Evolutionary conservation across 2,113 vertebrate species (phyloP).

Genomic region (Apteryx mantelli): DNA sequence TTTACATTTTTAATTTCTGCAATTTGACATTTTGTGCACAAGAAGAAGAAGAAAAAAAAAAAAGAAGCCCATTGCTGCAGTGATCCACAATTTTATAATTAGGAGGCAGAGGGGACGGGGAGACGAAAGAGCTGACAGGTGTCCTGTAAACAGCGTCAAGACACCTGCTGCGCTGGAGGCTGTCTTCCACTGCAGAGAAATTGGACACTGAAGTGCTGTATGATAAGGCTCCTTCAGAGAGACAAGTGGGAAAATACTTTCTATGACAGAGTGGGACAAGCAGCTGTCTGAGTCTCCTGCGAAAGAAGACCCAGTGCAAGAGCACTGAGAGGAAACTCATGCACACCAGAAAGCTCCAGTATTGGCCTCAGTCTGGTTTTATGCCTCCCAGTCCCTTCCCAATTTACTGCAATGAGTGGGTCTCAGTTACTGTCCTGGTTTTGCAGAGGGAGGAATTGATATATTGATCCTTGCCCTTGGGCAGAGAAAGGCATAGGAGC

Average conservation of each 20-base stretch:
- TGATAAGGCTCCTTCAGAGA: conserved; percentile 7
- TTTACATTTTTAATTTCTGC: conserved; percentile 97
- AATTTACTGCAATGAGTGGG: not conserved
- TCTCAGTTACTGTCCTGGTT: not conserved
- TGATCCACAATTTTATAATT: conserved; percentile 74
- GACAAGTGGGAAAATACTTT: not conserved
- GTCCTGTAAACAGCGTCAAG: conserved; percentile 51
- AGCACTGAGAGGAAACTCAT: not conserved
- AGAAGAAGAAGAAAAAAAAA: not conserved
- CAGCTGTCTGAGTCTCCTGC: not conserved
- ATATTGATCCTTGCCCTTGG: too few species aligned
- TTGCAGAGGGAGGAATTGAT: not conserved
- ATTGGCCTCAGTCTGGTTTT: not conserved
- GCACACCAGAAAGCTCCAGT: not conserved
- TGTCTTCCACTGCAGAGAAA: conserved; percentile 22
- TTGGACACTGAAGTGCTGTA: not conserved
- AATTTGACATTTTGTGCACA: conserved; percentile 85
- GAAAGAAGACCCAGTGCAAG: not conserved
- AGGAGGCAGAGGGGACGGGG: conserved; percentile 55
- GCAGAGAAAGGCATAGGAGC: not conserved
- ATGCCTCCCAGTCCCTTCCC: not conserved
- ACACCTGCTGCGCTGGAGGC: conserved; percentile 60
- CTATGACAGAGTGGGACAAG: not conserved
- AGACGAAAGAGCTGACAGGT: conserved; percentile 74
- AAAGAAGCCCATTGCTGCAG: conserved; percentile 11